phyloP scores from a whole-genome alignment of 1,140 invertebrate genomes.

The Colletes gigas region DNA sequence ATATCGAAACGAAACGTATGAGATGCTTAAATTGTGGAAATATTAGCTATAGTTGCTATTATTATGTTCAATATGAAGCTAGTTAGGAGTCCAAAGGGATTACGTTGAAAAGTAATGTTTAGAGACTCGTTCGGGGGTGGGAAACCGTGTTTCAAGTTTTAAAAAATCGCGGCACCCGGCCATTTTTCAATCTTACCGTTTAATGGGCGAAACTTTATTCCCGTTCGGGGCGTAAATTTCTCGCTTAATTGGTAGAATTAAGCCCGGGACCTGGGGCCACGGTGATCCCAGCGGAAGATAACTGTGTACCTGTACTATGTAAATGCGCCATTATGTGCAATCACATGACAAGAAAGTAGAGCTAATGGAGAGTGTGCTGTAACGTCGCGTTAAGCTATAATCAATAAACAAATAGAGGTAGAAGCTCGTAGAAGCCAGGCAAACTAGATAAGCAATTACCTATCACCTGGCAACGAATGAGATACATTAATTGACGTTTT shows the following conservation, averaged over 20 bases:
- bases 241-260: slow-evolving; percentile 28
- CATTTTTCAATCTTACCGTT: slow-evolving; percentile 11
- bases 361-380: slow-evolving; percentile 20
- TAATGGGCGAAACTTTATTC: background rate
- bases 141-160: background rate
- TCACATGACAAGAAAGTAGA: slow-evolving; percentile 29
- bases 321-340: slow-evolving; percentile 34
- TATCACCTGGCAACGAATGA: slow-evolving; percentile 7
- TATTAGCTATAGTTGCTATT: no score
- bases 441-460: slow-evolving; percentile 31
- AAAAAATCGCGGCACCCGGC: no score
- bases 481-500: slow-evolving; percentile 19
- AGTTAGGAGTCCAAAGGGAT: no score
- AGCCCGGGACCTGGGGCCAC: background rate
- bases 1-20: no score
- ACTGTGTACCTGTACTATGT: background rate
- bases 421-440: background rate
- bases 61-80: no score
- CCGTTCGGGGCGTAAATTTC: slow-evolving; percentile 4
- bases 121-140: no score
- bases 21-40: no score
- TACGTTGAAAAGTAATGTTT: no score
- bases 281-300: background rate
- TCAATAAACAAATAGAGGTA: slow-evolving; percentile 43
- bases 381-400: slow-evolving; percentile 49